Percentiles rank a stretch among this genome's conserved stretches.
Conservation (phyloP, 1,140 invertebrate genomes). For the Megalopta genalis region DNA sequence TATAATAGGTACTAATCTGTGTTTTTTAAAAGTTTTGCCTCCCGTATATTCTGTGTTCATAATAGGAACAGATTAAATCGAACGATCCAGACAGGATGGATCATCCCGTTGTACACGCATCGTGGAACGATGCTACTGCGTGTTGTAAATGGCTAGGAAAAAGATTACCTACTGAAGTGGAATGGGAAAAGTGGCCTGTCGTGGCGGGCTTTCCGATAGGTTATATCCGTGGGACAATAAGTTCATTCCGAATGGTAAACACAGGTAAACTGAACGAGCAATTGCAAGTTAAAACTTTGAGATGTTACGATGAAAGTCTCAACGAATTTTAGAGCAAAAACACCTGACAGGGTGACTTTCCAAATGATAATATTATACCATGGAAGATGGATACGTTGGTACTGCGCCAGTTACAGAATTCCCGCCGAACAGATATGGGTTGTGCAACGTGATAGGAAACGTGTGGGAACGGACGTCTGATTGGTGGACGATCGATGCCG, state of each 20-base stretch:
- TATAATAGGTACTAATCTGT: no score
- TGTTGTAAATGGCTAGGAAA: slow-evolving; percentile 93
- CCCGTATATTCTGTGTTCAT: not conserved
- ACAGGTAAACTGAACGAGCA: slow-evolving; percentile 82
- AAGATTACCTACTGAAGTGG: slow-evolving; percentile 93
- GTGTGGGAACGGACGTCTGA: slow-evolving; percentile 98
- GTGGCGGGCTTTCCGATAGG: slow-evolving; percentile 86
- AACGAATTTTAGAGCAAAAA: slow-evolving; percentile 85
- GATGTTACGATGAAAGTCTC: not conserved
- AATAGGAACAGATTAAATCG: slow-evolving; percentile 16
- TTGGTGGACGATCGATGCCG: slow-evolving; percentile 84
- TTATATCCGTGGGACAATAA: slow-evolving; percentile 97
- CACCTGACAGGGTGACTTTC: slow-evolving; percentile 97
- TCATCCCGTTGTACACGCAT: slow-evolving; percentile 96
- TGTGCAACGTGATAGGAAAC: slow-evolving; percentile 96
- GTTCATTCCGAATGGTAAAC: slow-evolving; percentile 86
- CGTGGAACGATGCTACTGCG: slow-evolving; percentile 95
- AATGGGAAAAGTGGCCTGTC: slow-evolving; percentile 96
- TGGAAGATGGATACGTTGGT: slow-evolving; percentile 89
- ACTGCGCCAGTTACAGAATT: slow-evolving; percentile 91
- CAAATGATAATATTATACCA: slow-evolving; percentile 88
- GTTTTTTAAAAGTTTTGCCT: no score
- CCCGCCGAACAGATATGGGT: slow-evolving; percentile 89
- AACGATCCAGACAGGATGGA: slow-evolving; percentile 84
- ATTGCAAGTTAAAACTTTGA: not conserved